Conservation (phyloP, 2,888 invertebrate species). For the Bimastos eiseni region DNA sequence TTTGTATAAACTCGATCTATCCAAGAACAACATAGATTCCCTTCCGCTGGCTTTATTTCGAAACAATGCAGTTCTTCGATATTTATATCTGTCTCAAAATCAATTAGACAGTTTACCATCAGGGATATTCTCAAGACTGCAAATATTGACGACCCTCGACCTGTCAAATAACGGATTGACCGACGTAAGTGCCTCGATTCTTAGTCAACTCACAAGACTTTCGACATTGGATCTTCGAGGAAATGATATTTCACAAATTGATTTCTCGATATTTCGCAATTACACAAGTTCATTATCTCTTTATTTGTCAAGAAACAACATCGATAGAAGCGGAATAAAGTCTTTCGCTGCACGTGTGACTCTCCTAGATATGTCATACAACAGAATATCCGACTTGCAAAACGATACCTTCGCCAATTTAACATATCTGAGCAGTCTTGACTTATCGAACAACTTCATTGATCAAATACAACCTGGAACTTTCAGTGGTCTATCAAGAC, state of each 20-base stretch:
- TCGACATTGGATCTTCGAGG: not conserved
- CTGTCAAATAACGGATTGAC: not conserved
- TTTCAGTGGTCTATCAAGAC: not conserved
- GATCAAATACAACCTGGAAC: not conserved
- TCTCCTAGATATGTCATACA: conserved; percentile 14
- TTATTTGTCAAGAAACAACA: not conserved
- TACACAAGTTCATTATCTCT: not conserved
- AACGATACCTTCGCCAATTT: not conserved
- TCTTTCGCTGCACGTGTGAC: not conserved
- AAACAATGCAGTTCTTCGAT: not conserved
- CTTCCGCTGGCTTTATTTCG: not conserved
- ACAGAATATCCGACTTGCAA: not conserved
- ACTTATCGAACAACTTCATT: not conserved
- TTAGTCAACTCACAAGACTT: not conserved
- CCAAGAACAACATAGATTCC: not conserved
- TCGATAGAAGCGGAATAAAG: not conserved
- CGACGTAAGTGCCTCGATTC: not conserved
- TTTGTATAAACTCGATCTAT: not conserved
- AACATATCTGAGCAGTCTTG: not conserved
- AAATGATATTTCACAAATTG: not conserved
- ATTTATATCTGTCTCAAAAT: not conserved
- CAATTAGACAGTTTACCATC: not conserved
- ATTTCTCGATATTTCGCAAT: conserved; percentile 19
- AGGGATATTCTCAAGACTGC: not conserved
- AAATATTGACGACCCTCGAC: not conserved